Evolutionary conservation across 1,140 invertebrate genomes (phyloP).

Genomic region (Monochamus saltuarius): DNA sequence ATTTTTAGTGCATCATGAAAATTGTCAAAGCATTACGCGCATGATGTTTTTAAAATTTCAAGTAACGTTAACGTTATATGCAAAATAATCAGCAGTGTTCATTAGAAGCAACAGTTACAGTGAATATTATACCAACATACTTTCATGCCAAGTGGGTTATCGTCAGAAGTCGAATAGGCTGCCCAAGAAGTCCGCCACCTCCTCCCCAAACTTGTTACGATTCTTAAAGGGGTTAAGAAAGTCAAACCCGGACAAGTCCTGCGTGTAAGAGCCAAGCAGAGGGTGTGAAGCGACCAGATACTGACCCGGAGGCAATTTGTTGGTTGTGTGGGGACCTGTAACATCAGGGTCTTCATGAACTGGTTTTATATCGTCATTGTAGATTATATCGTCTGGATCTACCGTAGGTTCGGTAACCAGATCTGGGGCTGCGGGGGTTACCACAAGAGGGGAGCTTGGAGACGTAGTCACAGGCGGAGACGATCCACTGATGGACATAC

Average conservation of each 20-base stretch:
- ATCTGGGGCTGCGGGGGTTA: neutral
- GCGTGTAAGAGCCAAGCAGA: conserved; percentile 22
- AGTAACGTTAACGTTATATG: no score
- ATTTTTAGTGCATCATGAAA: no score
- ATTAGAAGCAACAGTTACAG: no score
- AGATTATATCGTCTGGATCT: conserved; percentile 29
- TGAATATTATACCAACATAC: no score
- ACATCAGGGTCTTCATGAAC: conserved; percentile 32
- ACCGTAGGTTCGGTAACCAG: conserved; percentile 18
- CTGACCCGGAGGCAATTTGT: conserved; percentile 24
- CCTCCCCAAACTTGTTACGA: conserved; percentile 22
- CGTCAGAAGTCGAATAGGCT: conserved; percentile 4
- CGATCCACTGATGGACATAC: neutral
- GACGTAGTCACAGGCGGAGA: neutral
- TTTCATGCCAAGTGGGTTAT: neutral
- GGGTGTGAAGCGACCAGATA: conserved; percentile 28
- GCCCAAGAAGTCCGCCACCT: conserved; percentile 8
- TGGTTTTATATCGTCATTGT: conserved; percentile 29
- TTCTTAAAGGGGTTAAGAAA: conserved; percentile 27
- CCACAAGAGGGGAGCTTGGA: neutral
- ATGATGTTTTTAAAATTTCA: no score
- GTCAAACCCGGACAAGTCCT: conserved; percentile 13
- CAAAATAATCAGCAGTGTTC: no score
- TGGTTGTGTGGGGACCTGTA: conserved; percentile 27
- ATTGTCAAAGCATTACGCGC: no score